Percentiles rank a stretch among this genome's conserved stretches.
Evolutionary conservation across 2,888 invertebrate genomes (phyloP).

Genomic region (Dynastes grantii): DNA sequence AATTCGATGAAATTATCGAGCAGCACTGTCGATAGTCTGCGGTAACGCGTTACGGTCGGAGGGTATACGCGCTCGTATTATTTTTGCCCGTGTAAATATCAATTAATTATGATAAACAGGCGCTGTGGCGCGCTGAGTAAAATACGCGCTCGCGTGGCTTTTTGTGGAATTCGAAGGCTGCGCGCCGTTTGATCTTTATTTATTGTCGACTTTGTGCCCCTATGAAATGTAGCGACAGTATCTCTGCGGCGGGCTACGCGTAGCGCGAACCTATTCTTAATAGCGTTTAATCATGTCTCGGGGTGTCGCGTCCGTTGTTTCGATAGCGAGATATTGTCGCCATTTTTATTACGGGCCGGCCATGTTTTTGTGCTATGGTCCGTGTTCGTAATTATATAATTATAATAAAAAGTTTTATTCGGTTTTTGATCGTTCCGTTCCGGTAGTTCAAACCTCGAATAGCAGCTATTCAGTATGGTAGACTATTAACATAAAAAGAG

Average conservation of each 20-base stretch:
- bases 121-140: slow-evolving; percentile 30
- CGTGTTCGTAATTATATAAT: too few relatives aligned
- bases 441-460: too few relatives aligned
- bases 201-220: slow-evolving; percentile 36
- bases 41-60: not conserved
- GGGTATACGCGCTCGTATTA: slow-evolving; percentile 22
- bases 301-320: too few relatives aligned
- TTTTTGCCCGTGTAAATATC: slow-evolving; percentile 43
- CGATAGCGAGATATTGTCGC: too few relatives aligned
- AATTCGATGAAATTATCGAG: too few relatives aligned
- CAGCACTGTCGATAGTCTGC: too few relatives aligned
- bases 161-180: slow-evolving; percentile 21
- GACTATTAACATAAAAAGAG: too few relatives aligned
- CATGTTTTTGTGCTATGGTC: too few relatives aligned
- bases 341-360: too few relatives aligned
- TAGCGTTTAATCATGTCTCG: not conserved
- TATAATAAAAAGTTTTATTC: too few relatives aligned
- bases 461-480: too few relatives aligned
- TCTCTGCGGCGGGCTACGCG: not conserved
- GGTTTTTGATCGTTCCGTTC: too few relatives aligned
- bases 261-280: not conserved
- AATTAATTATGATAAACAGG: slow-evolving; percentile 53
- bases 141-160: slow-evolving; percentile 29
- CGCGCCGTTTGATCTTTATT: slow-evolving; percentile 51
- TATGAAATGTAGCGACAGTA: slow-evolving; percentile 4